Conservation (phyloP, 2,888 invertebrate species). For the Odontocolon sp. region DNA sequence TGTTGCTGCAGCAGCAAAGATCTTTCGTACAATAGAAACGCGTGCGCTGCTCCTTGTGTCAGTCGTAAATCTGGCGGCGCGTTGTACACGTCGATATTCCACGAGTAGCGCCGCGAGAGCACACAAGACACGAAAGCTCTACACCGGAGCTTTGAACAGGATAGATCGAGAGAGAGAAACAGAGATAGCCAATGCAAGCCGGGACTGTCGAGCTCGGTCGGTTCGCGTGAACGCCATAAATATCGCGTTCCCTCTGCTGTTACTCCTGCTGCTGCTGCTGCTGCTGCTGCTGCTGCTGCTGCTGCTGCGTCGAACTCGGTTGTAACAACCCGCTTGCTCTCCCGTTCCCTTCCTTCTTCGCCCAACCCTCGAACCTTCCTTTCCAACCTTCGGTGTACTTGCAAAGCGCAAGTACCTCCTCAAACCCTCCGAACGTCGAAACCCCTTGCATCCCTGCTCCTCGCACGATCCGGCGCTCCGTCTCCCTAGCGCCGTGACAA, state of each 20-base stretch:
- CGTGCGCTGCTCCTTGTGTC: slow-evolving; percentile 37
- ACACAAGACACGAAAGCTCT: slow-evolving; percentile 39
- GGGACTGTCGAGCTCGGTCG: slow-evolving; percentile 57
- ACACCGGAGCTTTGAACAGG: slow-evolving; percentile 30
- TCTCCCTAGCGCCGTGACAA: slow-evolving; percentile 68
- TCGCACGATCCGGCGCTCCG: slow-evolving; percentile 35
- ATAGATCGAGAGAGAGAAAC: slow-evolving; percentile 29
- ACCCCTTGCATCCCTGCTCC: slow-evolving; percentile 26
- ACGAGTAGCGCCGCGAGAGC: slow-evolving; percentile 46
- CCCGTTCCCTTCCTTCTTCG: not conserved
- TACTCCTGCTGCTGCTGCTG: slow-evolving; percentile 38
- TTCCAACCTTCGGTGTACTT: slow-evolving; percentile 22
- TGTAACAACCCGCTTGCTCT: slow-evolving; percentile 29
- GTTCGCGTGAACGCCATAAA: slow-evolving; percentile 67
- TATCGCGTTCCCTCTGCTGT: slow-evolving; percentile 60
- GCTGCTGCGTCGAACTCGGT: slow-evolving; percentile 8
- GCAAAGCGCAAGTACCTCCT: not conserved
- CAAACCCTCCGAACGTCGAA: slow-evolving; percentile 16
- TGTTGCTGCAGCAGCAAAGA: no score
- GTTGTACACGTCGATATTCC: slow-evolving; percentile 71
- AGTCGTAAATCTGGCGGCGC: slow-evolving; percentile 68
- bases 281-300: slow-evolving; percentile 2
- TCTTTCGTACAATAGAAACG: not conserved
- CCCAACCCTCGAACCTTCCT: not conserved
- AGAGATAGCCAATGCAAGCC: slow-evolving; percentile 59